These are phyloP conservation scores for Sinocyclocheilus anophthalmus DNA, from an alignment of 2,113 vertebrate genomes.

Conservation along the genomic window DNA sequence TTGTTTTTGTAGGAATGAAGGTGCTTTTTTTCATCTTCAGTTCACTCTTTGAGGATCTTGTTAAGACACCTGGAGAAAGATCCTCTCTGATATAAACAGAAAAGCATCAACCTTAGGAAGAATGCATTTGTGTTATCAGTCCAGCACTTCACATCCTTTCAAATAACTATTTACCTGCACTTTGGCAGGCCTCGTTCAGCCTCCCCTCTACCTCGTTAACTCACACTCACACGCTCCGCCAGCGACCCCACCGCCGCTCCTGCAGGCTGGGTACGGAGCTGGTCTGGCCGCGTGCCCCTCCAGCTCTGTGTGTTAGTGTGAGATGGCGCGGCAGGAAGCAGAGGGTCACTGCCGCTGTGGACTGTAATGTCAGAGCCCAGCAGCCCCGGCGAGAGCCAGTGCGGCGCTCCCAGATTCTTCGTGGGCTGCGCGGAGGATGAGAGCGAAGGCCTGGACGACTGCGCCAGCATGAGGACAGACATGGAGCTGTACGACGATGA, in stretches of 20 bases:
- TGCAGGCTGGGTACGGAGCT: conserved; percentile 30
- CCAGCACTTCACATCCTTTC: background rate
- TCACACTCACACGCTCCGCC: background rate
- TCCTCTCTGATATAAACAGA: background rate
- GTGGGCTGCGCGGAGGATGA: conserved; percentile 96
- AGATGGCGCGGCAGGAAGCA: conserved; percentile 78
- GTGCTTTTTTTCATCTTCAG: background rate
- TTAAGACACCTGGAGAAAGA: background rate
- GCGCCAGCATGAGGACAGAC: conserved; percentile 86
- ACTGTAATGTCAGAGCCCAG: conserved; percentile 93
- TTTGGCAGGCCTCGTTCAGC: background rate
- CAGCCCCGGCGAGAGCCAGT: conserved; percentile 86
- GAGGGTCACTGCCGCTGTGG: conserved; percentile 74
- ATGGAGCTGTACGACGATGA: conserved; percentile 89
- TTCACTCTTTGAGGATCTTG: background rate
- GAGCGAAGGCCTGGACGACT: conserved; percentile 82
- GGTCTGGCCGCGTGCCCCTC: conserved; percentile 23
- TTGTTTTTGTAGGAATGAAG: conserved; percentile 14
- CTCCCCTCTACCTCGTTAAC: background rate
- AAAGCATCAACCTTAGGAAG: background rate
- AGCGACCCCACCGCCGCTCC: background rate
- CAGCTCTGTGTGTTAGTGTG: conserved; percentile 66
- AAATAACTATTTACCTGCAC: background rate
- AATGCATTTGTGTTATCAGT: background rate
- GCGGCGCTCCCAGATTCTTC: conserved; percentile 91